phyloP scores from a whole-genome alignment of 1,140 invertebrate genomes.

The Drosophila serrata region DNA sequence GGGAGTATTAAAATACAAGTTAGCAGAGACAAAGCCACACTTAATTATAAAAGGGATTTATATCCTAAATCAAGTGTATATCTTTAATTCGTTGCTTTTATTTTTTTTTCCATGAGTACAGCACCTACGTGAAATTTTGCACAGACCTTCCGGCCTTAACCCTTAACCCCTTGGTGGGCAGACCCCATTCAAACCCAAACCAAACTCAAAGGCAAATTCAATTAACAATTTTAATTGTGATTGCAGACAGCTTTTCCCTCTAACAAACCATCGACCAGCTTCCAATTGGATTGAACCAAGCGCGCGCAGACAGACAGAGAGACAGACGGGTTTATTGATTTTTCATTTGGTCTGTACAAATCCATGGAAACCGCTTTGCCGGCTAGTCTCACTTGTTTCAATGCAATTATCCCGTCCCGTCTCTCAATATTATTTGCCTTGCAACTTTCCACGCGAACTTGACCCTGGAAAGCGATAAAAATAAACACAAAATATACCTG shows the following conservation, averaged over 20 bases:
- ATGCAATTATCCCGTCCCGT: constrained; percentile 42
- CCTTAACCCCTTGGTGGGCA: not conserved
- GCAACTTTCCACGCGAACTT: constrained; percentile 57
- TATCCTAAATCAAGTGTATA: no score
- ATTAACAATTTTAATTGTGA: constrained; percentile 57
- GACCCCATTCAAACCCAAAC: not conserved
- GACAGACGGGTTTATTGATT: constrained; percentile 62
- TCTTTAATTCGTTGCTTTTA: no score
- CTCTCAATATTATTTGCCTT: constrained; percentile 43
- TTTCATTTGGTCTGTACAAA: constrained; percentile 47
- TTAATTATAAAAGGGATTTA: not conserved
- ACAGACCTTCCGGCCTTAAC: not conserved
- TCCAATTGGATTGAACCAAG: constrained; percentile 42
- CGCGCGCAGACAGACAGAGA: constrained; percentile 43
- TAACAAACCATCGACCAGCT: constrained; percentile 21
- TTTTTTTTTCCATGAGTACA: not conserved
- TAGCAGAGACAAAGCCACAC: no score
- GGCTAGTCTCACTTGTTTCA: constrained; percentile 36
- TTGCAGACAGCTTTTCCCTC: constrained; percentile 24
- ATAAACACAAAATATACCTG: constrained; percentile 26
- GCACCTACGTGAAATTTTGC: not conserved
- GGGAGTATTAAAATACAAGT: not conserved
- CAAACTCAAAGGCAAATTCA: constrained; percentile 40
- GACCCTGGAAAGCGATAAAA: constrained; percentile 45
- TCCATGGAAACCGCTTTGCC: constrained; percentile 48